A percentile compares a stretch with the other conserved stretches of the same genome.
These are phyloP conservation scores for Pterobdella sp. DNA, from an alignment of 2,888 invertebrate species.

Conservation along the genomic window DNA sequence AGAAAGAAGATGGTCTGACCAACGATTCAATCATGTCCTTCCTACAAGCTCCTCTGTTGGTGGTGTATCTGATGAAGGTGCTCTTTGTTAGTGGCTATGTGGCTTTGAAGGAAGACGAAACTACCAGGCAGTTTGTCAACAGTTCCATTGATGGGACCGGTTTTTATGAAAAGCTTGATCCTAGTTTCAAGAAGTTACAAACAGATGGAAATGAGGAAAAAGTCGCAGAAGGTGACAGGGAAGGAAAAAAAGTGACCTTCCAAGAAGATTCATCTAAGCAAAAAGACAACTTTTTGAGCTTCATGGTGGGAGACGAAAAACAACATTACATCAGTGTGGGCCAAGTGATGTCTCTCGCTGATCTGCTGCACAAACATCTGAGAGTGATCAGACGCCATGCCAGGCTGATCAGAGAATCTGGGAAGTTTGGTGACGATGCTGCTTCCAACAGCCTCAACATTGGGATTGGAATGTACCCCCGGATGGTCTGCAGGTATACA, in stretches of 20 bases:
- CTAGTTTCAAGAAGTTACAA: too few relatives aligned
- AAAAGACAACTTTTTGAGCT: not conserved
- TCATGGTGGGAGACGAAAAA: not conserved
- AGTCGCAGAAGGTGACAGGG: not conserved
- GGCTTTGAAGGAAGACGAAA: not conserved
- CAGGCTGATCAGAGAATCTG: slow-evolving; percentile 61
- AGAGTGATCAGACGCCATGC: slow-evolving; percentile 76
- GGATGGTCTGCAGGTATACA: slow-evolving; percentile 74
- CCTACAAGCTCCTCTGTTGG: slow-evolving; percentile 56
- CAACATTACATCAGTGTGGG: not conserved
- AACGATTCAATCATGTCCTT: not conserved
- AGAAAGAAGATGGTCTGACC: not conserved
- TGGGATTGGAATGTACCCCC: slow-evolving; percentile 76
- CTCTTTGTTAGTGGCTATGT: slow-evolving; percentile 36
- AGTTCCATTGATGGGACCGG: not conserved
- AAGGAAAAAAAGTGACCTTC: slow-evolving; percentile 9
- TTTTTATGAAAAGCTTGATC: not conserved
- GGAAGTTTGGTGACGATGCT: slow-evolving; percentile 41
- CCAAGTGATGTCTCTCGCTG: slow-evolving; percentile 54
- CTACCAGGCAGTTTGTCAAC: not conserved
- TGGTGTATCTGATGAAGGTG: slow-evolving; percentile 44
- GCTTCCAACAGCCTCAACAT: slow-evolving; percentile 43
- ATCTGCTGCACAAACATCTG: slow-evolving; percentile 65
- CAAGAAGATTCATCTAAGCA: not conserved
- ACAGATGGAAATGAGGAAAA: not conserved